Evolutionary conservation across 2,888 invertebrate species (phyloP), one percentile per base, ranked within the genome.

Genomic region (Coleophora flavipennella): DNA sequence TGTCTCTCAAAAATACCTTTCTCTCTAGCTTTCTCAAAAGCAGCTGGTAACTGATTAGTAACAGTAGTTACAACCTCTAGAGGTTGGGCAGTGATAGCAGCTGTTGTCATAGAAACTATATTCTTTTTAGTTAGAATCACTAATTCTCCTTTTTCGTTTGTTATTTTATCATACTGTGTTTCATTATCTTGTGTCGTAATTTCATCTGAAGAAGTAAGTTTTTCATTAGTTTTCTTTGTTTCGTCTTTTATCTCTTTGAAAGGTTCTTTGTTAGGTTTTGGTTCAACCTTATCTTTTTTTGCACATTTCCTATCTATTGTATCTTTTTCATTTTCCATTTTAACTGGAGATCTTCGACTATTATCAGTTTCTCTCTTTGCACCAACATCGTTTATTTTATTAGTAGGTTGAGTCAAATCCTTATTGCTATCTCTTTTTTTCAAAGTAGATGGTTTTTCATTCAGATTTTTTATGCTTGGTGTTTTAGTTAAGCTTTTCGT

Each of bases 21-120:
- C 53, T 86, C 85, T 60, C 84, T 70, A 0, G 85, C 85, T 38
- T 84, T 86, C 59, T 85, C 85, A 35, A 86, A 67, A 35, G 78
- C 70, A 27, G 72, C 57, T 27, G 85, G 84, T 36, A 86, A 50
- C 55, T 87, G 87, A 49, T 86, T 87, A 2, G 86, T 86, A 7
- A 87, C 85, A 29, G 83, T 85, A 31, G 86, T 78, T 2, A 86
- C 86, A 9, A 87, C 76, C 62, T 87, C 84, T 43, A 87, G 62
- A 1, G 87, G 87, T 44, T 87, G 86, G 6, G 87, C 78, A 37
- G 87, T 85, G 37, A 87, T 87, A 6, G 87, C 86, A 13, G 87
- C 87, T 4, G 86, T 87, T 10, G 87, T 87, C 87, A 87, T 87
- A 12, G 87, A 87, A 32, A 87, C 75, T 13, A 87, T 72, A 46